phyloP scores from a whole-genome alignment of 2,113 vertebrate genomes.

The Solenodon paradoxus region DNA sequence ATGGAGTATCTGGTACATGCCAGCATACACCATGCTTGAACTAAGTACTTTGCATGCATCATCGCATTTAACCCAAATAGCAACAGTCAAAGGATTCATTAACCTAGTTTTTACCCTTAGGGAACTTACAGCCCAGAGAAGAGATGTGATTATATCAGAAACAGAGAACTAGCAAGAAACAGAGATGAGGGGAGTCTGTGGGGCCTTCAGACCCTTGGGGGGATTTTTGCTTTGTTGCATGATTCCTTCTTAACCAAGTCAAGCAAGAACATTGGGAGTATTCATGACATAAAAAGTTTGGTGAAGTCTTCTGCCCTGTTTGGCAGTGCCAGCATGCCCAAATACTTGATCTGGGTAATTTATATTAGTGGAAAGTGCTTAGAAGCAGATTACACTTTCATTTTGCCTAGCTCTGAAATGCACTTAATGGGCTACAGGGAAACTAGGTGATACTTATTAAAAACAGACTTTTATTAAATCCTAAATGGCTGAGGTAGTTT shows the following conservation, averaged over 20 bases:
- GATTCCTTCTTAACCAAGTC: background rate
- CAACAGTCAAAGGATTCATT: background rate
- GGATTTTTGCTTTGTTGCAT: background rate
- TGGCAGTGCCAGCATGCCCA: slow-evolving; percentile 15
- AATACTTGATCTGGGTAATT: slow-evolving; percentile 39
- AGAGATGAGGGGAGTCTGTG: background rate
- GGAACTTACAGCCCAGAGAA: background rate
- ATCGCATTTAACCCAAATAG: background rate
- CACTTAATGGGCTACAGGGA: slow-evolving; percentile 56
- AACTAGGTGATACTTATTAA: slow-evolving; percentile 52
- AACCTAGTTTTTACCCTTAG: background rate
- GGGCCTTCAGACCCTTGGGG: background rate
- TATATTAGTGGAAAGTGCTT: slow-evolving; percentile 36
- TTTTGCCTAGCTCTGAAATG: slow-evolving; percentile 40
- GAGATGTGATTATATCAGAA: background rate
- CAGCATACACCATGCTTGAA: background rate
- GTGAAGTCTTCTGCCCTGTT: slow-evolving; percentile 17
- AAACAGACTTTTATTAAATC: slow-evolving; percentile 58
- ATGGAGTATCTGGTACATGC: background rate
- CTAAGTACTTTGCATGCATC: background rate
- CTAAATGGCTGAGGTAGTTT: slow-evolving; percentile 23
- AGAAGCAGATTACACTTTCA: slow-evolving; percentile 37
- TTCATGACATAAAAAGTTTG: background rate
- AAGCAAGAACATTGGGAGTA: background rate
- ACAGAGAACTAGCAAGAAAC: background rate